These are phyloP conservation scores for Linyphia triangularis DNA, from an alignment of 2,888 invertebrate genomes.

Conservation along the genomic window DNA sequence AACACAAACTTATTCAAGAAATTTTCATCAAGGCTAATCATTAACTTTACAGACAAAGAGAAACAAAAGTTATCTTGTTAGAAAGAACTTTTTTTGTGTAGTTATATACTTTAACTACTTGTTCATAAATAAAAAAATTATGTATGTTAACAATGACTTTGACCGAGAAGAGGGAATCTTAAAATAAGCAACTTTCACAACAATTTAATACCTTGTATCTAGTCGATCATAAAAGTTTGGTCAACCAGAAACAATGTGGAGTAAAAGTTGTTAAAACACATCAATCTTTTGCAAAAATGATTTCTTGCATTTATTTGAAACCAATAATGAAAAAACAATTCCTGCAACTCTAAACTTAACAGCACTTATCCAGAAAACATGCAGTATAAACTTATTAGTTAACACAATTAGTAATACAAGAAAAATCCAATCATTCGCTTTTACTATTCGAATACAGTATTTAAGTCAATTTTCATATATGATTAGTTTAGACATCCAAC, in stretches of 20 bases:
- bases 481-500: no score
- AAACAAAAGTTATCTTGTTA: conserved; percentile 5
- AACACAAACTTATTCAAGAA: background rate
- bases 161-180: background rate
- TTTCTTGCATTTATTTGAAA: conserved; percentile 27
- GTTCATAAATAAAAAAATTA: conserved; percentile 59
- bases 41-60: background rate
- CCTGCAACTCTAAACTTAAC: conserved; percentile 16
- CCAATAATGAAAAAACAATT: background rate
- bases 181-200: conserved; percentile 11
- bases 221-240: conserved; percentile 48
- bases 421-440: background rate
- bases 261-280: conserved; percentile 39
- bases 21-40: background rate
- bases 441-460: background rate
- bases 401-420: conserved; percentile 4
- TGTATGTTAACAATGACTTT: conserved; percentile 22
- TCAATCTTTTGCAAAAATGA: conserved; percentile 7
- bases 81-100: conserved; percentile 31
- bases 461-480: no score
- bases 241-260: conserved; percentile 8
- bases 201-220: conserved; percentile 38
- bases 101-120: conserved; percentile 53
- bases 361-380: conserved; percentile 19
- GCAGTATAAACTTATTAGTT: conserved; percentile 35